Conservation (phyloP, 30 jellyfish, hydroid and myxozoan species). For the Mastigias papua region DNA sequence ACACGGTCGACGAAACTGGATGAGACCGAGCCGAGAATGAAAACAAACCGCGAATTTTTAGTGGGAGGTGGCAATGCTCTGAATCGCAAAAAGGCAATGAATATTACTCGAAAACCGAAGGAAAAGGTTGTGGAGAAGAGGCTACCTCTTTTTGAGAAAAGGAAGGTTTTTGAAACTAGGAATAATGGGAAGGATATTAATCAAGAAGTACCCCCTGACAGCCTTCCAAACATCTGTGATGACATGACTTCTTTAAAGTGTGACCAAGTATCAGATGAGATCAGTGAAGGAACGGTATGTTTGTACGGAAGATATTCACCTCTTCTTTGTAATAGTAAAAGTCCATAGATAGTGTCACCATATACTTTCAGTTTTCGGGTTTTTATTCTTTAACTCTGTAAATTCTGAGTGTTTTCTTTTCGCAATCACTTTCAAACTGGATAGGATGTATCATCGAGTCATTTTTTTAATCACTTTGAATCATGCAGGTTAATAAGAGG, state of each 20-base stretch:
- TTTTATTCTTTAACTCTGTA: too few species aligned
- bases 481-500: too few species aligned
- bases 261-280: background rate
- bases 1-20: background rate
- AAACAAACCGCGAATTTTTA: background rate
- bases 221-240: background rate
- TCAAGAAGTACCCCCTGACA: background rate
- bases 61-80: slow-evolving; percentile 14
- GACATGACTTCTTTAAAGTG: background rate
- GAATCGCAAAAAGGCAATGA: background rate
- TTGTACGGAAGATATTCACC: too few species aligned
- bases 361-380: too few species aligned
- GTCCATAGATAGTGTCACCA: too few species aligned
- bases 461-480: too few species aligned
- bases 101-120: background rate
- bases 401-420: too few species aligned
- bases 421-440: too few species aligned
- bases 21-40: background rate
- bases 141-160: slow-evolving; percentile 3
- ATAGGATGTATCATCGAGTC: too few species aligned
- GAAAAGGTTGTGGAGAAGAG: background rate
- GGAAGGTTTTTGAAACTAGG: background rate
- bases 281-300: background rate
- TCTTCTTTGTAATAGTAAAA: too few species aligned
- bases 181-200: background rate